Base-by-base conservation (phyloP, 2,888 invertebrate genomes). In the Oxycera nigricornis region DNA sequence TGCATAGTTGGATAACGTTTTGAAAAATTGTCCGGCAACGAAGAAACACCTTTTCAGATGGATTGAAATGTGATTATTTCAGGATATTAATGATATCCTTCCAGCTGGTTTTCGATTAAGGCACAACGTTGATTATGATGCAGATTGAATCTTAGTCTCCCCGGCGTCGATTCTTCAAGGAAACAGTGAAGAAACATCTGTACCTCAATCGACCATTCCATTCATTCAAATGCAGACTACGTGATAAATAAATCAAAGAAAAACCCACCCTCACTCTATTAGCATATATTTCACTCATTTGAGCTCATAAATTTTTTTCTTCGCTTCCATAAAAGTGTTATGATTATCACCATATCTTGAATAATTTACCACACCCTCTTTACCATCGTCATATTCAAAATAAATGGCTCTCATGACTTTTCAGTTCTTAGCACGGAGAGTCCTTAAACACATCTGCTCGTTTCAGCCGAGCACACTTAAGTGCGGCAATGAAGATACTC, bases 291-390 rank as follows among this genome's bases (percentile, higher is more conserved):
- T 46, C 14, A 46, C 14, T 46, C n/a, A n/a, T 46, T 46, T 46
- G 3, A 17, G 2, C 55, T 55, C 55, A 24, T 24, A 9, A 22
- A 9, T 39, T 39, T 39, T 14, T 39, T 7, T 55, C 55, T 70
- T 26, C 2, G 6, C 30, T 55, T 70, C 55, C 55, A 55, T 70
- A 55, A 70, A 70, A 70, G 70, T 62, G 70, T 70, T 70, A 70
- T 31, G 52, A 70, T 70, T 70, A 70, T 31, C 70, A 55, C 55
- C 70, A 70, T 70, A 55, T 70, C 55, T 24, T 52, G 52, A 70
- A 52, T 70, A 31, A 70, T 70, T 70, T 70, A 55, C 70, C n/a
- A n/a, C n/a, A n/a, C n/a, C n/a, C n/a, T n/a, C n/a, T 55, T 70
- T 70, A 55, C 31, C 22, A 68, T 68, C 46, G 26, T 50, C 61